phyloP scores from a whole-genome alignment of 1,140 invertebrate species.

The Drosophila teissieri region DNA sequence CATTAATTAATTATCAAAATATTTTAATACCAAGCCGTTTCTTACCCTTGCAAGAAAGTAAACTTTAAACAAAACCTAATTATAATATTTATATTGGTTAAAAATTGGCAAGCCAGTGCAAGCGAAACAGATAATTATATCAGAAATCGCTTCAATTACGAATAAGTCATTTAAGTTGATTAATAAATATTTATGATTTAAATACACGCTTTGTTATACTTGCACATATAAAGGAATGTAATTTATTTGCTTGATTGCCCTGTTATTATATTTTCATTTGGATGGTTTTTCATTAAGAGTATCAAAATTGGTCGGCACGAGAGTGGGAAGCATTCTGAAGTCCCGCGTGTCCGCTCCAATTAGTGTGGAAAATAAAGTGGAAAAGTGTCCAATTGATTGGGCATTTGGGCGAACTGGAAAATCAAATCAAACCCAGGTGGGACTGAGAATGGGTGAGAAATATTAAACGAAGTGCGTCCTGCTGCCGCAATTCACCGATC shows the following conservation, averaged over 20 bases:
- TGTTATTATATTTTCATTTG: background rate
- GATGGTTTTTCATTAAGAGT: slow-evolving; percentile 7
- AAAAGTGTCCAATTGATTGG: slow-evolving; percentile 47
- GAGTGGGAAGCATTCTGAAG: slow-evolving; percentile 31
- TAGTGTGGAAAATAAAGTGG: slow-evolving; percentile 44
- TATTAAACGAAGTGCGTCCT: slow-evolving; percentile 68
- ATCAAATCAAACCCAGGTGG: slow-evolving; percentile 10
- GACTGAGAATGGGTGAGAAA: slow-evolving; percentile 52
- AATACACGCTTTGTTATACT: background rate
- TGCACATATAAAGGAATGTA: background rate
- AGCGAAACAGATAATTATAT: too few relatives aligned
- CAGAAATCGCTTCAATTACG: too few relatives aligned
- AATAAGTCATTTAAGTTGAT: too few relatives aligned
- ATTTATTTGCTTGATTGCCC: background rate
- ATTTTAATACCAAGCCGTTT: too few relatives aligned
- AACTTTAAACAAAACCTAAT: too few relatives aligned
- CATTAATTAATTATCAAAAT: too few relatives aligned
- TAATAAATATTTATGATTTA: background rate
- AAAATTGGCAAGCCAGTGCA: too few relatives aligned
- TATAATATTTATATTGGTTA: too few relatives aligned
- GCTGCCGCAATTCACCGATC: slow-evolving; percentile 61
- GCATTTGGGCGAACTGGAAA: slow-evolving; percentile 29
- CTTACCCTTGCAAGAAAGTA: too few relatives aligned
- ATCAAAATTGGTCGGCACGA: background rate
- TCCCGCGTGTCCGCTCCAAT: slow-evolving; percentile 48